Evolutionary conservation across 2,113 vertebrate genomes (phyloP).

Genomic region (Hyaena hyaena): DNA sequence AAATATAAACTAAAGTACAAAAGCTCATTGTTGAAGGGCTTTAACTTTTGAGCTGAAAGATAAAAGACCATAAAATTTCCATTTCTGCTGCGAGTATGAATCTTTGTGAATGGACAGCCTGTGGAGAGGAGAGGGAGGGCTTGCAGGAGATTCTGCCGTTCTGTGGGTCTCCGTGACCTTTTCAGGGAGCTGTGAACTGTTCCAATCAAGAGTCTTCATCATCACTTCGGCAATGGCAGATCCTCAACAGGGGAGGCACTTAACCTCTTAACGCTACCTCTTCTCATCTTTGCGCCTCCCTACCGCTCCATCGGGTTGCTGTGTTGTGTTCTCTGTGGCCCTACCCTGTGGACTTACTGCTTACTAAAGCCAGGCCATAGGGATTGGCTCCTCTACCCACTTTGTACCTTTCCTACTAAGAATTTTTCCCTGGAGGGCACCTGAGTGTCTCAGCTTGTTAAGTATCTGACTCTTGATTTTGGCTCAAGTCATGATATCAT

Average conservation of each 20-base stretch:
- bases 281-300: background rate
- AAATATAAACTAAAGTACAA: conserved; percentile 24
- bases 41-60: conserved; percentile 50
- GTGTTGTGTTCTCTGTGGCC: background rate
- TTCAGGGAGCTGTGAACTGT: conserved; percentile 32
- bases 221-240: conserved; percentile 21
- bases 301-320: background rate
- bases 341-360: background rate
- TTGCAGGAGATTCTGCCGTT: background rate
- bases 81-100: conserved; percentile 44
- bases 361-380: background rate
- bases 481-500: no score
- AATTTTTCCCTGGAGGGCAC: no score
- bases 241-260: background rate
- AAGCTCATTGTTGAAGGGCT: conserved; percentile 45
- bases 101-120: conserved; percentile 20
- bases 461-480: no score
- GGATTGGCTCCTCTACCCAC: background rate
- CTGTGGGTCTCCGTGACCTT: conserved; percentile 41
- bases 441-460: no score
- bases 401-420: background rate
- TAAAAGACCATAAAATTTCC: conserved; percentile 33
- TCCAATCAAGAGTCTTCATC: background rate
- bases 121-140: background rate
- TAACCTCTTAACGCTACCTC: background rate